Conservation (phyloP, 2,113 vertebrate species). For the Dipodomys merriami region DNA sequence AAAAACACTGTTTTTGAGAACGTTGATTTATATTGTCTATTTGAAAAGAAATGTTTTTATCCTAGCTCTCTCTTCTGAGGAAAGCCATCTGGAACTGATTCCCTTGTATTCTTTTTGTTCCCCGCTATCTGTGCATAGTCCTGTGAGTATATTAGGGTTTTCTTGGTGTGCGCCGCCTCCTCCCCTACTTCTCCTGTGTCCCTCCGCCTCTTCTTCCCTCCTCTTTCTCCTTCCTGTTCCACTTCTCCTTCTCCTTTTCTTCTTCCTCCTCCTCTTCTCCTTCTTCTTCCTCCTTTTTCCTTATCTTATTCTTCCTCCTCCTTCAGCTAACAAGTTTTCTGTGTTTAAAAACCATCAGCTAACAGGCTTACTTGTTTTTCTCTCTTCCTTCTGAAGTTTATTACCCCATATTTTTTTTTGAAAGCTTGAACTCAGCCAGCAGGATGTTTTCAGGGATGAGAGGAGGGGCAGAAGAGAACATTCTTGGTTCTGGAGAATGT, state of each 20-base stretch:
- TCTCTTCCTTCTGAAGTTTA: slow-evolving; percentile 79
- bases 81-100: slow-evolving; percentile 82
- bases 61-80: slow-evolving; percentile 80
- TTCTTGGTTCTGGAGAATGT: slow-evolving; percentile 71
- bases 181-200: not conserved
- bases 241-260: too few relatives aligned
- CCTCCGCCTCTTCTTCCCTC: too few relatives aligned
- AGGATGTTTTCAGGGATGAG: not conserved
- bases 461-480: slow-evolving; percentile 41
- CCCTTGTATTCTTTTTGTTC: slow-evolving; percentile 76
- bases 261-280: too few relatives aligned
- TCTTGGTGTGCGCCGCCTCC: slow-evolving; percentile 2
- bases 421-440: slow-evolving; percentile 54
- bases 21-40: slow-evolving; percentile 80
- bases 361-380: slow-evolving; percentile 75
- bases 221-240: too few relatives aligned
- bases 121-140: slow-evolving; percentile 43
- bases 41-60: slow-evolving; percentile 75
- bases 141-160: slow-evolving; percentile 75
- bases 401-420: slow-evolving; percentile 80
- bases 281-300: too few relatives aligned
- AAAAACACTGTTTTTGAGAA: slow-evolving; percentile 41
- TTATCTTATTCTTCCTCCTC: not conserved
- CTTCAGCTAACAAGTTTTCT: slow-evolving; percentile 56
- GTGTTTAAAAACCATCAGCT: slow-evolving; percentile 84